Percentiles rank a stretch among this genome's conserved stretches.
Conservation (phyloP, 64 coral and sea anemone species). For the Orbicella faveolata region DNA sequence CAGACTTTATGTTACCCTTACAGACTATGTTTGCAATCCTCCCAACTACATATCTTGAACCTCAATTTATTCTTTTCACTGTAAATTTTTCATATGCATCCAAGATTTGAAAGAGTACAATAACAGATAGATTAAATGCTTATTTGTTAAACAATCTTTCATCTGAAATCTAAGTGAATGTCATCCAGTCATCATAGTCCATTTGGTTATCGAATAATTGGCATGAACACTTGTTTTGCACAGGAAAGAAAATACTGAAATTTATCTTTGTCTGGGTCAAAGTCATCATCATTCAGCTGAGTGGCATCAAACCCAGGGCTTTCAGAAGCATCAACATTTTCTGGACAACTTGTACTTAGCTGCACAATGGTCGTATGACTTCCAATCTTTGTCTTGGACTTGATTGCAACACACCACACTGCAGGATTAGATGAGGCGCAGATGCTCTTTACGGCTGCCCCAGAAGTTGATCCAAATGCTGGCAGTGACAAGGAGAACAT, state of each 20-base stretch:
- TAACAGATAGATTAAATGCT: too few species aligned
- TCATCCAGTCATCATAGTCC: neutral
- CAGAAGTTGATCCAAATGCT: conserved; percentile 74
- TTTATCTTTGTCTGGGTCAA: conserved; percentile 44
- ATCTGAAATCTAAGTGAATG: neutral
- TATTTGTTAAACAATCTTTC: too few species aligned
- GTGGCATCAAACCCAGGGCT: conserved; percentile 19
- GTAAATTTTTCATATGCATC: too few species aligned
- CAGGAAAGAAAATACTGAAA: conserved; percentile 58
- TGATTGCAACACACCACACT: conserved; percentile 79
- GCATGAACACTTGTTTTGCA: conserved; percentile 54
- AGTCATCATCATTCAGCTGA: conserved; percentile 45
- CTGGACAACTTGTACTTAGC: conserved; percentile 52
- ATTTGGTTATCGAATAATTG: neutral
- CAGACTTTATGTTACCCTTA: too few species aligned
- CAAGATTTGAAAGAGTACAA: too few species aligned
- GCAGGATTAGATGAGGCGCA: conserved; percentile 63
- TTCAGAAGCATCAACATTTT: neutral
- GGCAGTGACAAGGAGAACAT: conserved; percentile 87
- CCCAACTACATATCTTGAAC: too few species aligned
- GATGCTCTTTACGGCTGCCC: conserved; percentile 63
- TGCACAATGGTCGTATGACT: conserved; percentile 70
- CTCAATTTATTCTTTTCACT: too few species aligned
- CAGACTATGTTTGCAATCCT: too few species aligned
- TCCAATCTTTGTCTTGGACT: conserved; percentile 65